Evolutionary conservation across 2,888 invertebrate genomes (phyloP).

Genomic region (Blomia tropicalis): DNA sequence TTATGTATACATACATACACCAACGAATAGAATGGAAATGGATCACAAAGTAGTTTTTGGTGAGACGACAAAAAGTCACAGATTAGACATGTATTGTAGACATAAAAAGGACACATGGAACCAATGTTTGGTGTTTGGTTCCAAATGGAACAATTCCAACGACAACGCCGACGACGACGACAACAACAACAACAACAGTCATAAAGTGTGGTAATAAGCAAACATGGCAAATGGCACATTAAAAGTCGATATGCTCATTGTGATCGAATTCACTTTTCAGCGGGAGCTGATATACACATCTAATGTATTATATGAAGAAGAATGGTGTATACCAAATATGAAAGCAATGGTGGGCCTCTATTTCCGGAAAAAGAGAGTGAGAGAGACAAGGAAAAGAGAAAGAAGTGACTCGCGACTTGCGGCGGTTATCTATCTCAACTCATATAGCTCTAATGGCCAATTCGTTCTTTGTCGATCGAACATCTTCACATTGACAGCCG

Average conservation of each 20-base stretch:
- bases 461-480: background rate
- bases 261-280: background rate
- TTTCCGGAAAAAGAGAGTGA: background rate
- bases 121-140: background rate
- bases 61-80: background rate
- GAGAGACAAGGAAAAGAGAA: background rate
- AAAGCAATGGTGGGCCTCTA: background rate
- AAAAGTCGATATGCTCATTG: slow-evolving; percentile 9
- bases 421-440: background rate
- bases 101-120: background rate
- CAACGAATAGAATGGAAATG: background rate
- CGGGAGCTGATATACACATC: background rate
- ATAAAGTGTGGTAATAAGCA: slow-evolving; percentile 5
- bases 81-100: background rate
- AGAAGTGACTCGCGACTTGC: background rate
- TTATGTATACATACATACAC: background rate
- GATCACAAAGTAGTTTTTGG: background rate
- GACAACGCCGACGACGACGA: no score
- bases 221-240: slow-evolving; percentile 12
- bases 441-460: background rate
- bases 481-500: background rate
- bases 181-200: no score
- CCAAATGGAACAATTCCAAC: background rate
- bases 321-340: background rate
- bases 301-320: background rate